These are phyloP conservation scores for Nesogale talazaci DNA, from an alignment of 2,113 vertebrate genomes.

Conservation along the genomic window DNA sequence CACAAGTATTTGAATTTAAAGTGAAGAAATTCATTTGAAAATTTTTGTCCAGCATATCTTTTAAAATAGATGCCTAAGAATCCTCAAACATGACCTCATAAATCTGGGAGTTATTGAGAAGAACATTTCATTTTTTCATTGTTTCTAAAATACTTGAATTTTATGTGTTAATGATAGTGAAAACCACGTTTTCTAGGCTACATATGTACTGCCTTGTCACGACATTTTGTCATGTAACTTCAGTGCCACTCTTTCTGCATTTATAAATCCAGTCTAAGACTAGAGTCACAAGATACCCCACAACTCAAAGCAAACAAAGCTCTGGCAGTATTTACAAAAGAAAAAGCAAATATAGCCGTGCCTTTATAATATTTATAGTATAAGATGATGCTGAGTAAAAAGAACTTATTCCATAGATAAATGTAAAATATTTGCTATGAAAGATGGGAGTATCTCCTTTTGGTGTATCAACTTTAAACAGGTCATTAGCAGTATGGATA, in stretches of 20 bases:
- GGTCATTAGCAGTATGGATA: neutral
- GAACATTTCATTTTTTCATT: neutral
- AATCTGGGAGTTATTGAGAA: neutral
- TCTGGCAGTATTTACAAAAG: neutral
- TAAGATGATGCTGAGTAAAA: neutral
- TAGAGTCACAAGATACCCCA: neutral
- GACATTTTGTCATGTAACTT: neutral
- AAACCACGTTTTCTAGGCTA: neutral
- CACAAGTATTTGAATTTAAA: neutral
- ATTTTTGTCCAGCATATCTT: neutral
- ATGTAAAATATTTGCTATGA: neutral
- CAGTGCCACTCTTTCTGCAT: neutral
- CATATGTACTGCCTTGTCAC: neutral
- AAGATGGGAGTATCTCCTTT: neutral
- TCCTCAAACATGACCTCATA: neutral
- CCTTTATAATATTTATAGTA: neutral
- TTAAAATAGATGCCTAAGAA: neutral
- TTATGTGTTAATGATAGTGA: neutral
- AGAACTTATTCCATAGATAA: neutral
- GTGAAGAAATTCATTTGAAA: constrained; percentile 21
- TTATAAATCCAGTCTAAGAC: neutral
- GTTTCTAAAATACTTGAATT: neutral
- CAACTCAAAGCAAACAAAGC: neutral
- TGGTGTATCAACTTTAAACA: neutral
- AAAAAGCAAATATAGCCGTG: neutral